Evolutionary conservation across 2,888 invertebrate species (phyloP), one percentile per base, ranked within the genome.

Genomic region (Melolontha melolontha): DNA sequence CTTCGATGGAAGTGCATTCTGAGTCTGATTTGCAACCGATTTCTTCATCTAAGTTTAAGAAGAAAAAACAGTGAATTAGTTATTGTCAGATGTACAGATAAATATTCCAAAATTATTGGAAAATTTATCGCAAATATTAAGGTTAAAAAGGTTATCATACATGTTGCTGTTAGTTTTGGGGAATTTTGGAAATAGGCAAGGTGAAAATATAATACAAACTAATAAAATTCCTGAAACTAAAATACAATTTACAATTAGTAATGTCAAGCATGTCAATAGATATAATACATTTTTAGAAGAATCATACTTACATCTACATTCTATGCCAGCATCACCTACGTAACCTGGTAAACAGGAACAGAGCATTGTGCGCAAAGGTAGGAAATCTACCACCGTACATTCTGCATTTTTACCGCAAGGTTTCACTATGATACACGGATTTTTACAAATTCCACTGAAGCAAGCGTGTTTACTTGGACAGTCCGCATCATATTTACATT

Each of bases 401-500:
- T 91, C 88, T 0, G 96, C 94, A 79, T 92, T 91, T 41, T 85
- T 80, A 12, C 94, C 94, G 78, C 95, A 96, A 0, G 95, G 94
- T 78, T 88, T 87, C 1, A 91, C 91, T 69, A 90, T 88, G 5
- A 84, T 80, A 80, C 96, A 96, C 0, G 95, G 95, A 80, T 95
- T 92, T 77, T 88, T 90, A 79, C 96, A 96, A 72, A 86, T 85
- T 51, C 91, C 91, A 78, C 87, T 89, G 78, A 95, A 91, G 82
- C 96, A 96, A 44, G 95, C 95, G 73, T 93, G 81, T 79, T 91
- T 92, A 73, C 92, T 92, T n/a, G 94, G 89, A 79, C 95, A 96
- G 74, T 95, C 94, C 0, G 91, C 92, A 77, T 96, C 95, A 76
- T 88, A 87, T 76, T 87, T 89, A 81, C 95, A 96, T 79, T 91